These are phyloP conservation scores for Dromaius novaehollandiae DNA, from an alignment of 2,113 vertebrate species.

Conservation along the genomic window DNA sequence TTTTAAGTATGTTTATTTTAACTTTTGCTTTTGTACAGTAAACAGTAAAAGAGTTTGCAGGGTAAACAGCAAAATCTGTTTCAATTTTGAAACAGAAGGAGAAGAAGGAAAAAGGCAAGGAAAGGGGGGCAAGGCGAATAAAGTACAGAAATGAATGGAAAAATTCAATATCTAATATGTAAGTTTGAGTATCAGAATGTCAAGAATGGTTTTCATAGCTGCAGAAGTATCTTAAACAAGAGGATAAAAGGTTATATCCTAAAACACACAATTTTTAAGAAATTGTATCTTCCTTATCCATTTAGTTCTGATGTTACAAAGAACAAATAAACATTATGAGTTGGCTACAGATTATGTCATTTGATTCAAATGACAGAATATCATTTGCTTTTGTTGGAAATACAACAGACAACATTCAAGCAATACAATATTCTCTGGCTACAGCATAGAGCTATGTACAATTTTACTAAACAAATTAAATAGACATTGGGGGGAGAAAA, in stretches of 20 bases:
- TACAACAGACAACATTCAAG: background rate
- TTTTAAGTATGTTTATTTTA: background rate
- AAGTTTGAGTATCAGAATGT: background rate
- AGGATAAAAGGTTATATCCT: background rate
- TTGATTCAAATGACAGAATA: background rate
- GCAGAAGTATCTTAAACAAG: background rate
- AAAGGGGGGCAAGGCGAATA: background rate
- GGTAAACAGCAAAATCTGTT: background rate
- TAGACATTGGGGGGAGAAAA: background rate
- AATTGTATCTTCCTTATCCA: background rate
- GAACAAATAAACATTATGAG: constrained; percentile 27
- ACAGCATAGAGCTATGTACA: background rate
- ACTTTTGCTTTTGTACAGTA: background rate
- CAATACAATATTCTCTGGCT: background rate
- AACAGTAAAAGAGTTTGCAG: background rate
- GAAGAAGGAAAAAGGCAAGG: background rate
- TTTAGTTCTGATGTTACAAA: background rate
- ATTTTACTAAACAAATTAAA: constrained; percentile 31
- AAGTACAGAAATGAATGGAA: background rate
- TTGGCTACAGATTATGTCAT: background rate
- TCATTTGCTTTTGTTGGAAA: background rate
- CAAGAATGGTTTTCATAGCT: background rate
- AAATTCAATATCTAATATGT: background rate
- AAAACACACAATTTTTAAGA: background rate
- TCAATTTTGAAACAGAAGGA: background rate